phyloP scores from a whole-genome alignment of 1,140 invertebrate genomes.

The Diprion similis region DNA sequence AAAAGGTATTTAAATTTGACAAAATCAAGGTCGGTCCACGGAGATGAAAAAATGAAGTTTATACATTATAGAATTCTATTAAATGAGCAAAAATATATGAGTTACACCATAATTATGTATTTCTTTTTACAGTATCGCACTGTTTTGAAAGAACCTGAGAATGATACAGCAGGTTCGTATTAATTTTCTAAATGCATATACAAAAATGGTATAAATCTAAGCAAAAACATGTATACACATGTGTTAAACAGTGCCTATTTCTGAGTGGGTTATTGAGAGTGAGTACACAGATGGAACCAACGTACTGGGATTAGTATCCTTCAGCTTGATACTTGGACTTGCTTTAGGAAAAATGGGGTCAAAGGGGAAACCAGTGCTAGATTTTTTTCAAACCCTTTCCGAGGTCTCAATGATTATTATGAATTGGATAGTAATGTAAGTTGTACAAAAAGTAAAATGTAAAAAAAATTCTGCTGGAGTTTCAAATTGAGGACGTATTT shows the following conservation, averaged over 20 bases:
- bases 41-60: no score
- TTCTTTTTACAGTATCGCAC: slow-evolving; percentile 52
- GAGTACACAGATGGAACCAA: slow-evolving; percentile 61
- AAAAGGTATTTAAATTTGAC: no score
- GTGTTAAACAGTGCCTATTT: slow-evolving; percentile 38
- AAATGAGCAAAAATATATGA: not conserved
- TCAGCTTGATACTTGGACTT: slow-evolving; percentile 64
- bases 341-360: slow-evolving; percentile 60
- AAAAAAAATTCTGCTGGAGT: not conserved
- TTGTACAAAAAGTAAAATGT: slow-evolving; percentile 2
- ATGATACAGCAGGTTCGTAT: slow-evolving; percentile 29
- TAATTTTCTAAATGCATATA: slow-evolving; percentile 10
- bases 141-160: slow-evolving; percentile 35
- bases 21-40: no score
- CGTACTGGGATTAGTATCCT: slow-evolving; percentile 67
- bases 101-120: not conserved
- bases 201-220: slow-evolving; percentile 5
- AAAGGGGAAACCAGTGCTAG: slow-evolving; percentile 59
- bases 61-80: not conserved
- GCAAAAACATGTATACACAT: not conserved
- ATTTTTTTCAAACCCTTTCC: slow-evolving; percentile 61
- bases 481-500: no score
- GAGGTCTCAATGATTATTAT: slow-evolving; percentile 67
- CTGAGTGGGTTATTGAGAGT: slow-evolving; percentile 56
- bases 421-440: slow-evolving; percentile 62